A percentile compares a stretch with the other conserved stretches of the same genome.
These are phyloP conservation scores for Brachylomia viminalis DNA, from an alignment of 2,888 invertebrate species.

Conservation along the genomic window DNA sequence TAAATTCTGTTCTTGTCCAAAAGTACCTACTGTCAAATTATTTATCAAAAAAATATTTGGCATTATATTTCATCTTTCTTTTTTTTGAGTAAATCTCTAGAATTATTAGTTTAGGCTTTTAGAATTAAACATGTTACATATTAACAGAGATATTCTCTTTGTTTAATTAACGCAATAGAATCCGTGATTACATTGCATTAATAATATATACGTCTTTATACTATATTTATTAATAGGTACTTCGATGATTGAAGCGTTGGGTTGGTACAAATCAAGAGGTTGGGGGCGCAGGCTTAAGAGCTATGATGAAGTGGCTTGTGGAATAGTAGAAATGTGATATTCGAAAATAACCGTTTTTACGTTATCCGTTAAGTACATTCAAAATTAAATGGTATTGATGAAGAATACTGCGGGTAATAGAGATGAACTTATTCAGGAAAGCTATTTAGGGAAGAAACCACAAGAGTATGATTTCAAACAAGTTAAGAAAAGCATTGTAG, in stretches of 20 bases:
- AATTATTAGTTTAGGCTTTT: background rate
- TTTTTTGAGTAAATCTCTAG: background rate
- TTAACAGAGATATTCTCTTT: background rate
- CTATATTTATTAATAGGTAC: background rate
- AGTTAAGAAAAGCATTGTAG: conserved; percentile 22
- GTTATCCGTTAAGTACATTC: background rate
- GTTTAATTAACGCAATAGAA: background rate
- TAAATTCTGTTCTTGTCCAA: background rate
- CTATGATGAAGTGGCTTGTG: conserved; percentile 26
- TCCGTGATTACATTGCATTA: background rate
- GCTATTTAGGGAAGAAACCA: conserved; percentile 9
- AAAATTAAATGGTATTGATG: background rate
- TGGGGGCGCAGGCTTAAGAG: conserved; percentile 21
- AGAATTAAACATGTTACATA: background rate
- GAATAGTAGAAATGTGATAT: conserved; percentile 34
- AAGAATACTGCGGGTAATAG: background rate
- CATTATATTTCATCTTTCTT: background rate
- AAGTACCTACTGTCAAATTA: background rate
- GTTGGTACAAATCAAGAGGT: conserved; percentile 49
- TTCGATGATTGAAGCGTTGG: conserved; percentile 42
- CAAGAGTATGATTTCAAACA: conserved; percentile 18
- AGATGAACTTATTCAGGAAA: conserved; percentile 1
- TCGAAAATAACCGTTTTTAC: background rate
- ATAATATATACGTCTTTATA: no score
- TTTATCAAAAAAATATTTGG: background rate